phyloP scores from a whole-genome alignment of 2,113 vertebrate genomes.

The Pteropus alecto region DNA sequence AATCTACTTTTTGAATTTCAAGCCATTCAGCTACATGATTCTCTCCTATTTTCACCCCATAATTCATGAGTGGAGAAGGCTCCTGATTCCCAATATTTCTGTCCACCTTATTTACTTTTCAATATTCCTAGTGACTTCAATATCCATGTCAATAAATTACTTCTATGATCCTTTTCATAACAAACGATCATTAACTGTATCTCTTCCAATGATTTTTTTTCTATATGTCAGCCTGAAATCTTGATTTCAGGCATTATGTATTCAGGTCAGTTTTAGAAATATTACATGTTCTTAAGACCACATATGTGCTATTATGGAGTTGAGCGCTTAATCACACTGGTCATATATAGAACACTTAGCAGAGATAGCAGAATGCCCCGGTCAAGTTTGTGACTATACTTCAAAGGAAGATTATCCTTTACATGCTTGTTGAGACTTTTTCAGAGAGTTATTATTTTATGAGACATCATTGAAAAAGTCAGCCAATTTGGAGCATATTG shows the following conservation, averaged over 20 bases:
- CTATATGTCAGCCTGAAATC: neutral
- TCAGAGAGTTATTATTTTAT: neutral
- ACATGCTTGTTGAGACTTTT: neutral
- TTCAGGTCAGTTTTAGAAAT: neutral
- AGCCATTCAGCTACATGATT: neutral
- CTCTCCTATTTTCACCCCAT: neutral
- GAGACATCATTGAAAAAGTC: neutral
- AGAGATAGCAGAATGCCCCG: neutral
- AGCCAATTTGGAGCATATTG: neutral
- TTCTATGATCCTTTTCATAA: neutral
- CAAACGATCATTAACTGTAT: neutral
- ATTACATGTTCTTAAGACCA: neutral
- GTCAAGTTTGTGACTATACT: neutral
- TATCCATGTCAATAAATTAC: neutral
- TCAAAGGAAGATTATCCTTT: neutral
- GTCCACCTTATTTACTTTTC: neutral
- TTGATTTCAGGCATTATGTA: neutral
- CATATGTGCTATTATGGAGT: neutral
- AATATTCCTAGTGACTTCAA: neutral
- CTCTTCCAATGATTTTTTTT: neutral
- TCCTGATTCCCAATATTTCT: neutral
- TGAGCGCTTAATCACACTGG: neutral
- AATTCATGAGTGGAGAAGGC: neutral
- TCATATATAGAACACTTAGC: neutral
- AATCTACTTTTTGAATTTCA: neutral